Base-by-base conservation (phyloP, 2,113 vertebrate species). In the Anguilla rostrata region DNA sequence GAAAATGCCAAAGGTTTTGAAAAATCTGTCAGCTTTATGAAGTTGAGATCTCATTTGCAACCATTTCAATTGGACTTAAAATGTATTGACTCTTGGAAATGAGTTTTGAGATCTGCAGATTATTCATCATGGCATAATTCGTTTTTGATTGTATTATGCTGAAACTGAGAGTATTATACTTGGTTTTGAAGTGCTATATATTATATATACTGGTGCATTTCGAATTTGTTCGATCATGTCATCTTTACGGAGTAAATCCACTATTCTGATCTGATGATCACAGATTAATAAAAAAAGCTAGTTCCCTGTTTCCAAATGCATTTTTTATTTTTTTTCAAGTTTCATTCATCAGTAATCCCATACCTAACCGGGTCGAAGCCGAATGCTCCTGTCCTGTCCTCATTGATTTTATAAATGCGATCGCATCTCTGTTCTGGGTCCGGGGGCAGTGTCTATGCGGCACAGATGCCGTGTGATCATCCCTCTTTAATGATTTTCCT, bases 401-500 rank as follows among this genome's bases (percentile, higher is more conserved):
- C 71, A 41, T 81, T 81, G 39, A 43, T 34, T 7, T 75, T 12
- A 22, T 53, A 26, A 80, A 22, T 56, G 41, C 34, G 5, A 40
- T 57, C 39, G 14, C 39, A 0, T 34, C 75, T 60, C 75, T 60
- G 39, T 14, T 49, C 53, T 39, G 39, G 63, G 26, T 39, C 40
- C 9, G 82, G 53, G 20, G 22, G 34, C 53, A 75, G 11, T 41
- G 43, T 78, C 40, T 79, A 49, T 46, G 56, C 78, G 83, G 83
- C 86, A 34, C 34, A 39, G 78, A 83, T 84, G 86, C 83, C 34
- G 29, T 78, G n/a, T 18, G 39, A 81, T 84, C 20, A 34, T 87
- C 84, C 71, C 53, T 84, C 78, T 34, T 60, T 63, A 84, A 84
- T 87, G 86, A 75, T 75, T 80, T 81, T 87, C 79, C 78, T 81